Conservation (phyloP, 2,797 vertebrate genomes). For the Falco biarmicus region DNA sequence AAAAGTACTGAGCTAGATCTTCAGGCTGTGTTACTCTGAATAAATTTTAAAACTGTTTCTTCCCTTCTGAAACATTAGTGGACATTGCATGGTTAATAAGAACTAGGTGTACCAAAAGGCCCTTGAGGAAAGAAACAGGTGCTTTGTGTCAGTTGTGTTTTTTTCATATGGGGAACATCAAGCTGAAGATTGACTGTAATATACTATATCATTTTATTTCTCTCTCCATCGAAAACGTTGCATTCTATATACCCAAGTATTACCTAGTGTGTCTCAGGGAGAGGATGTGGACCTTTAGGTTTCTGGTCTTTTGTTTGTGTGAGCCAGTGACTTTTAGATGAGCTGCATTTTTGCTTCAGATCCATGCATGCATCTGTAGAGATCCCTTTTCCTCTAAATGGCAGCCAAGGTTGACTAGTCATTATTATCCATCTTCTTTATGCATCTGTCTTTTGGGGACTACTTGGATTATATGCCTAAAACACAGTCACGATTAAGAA, state of each 20-base stretch:
- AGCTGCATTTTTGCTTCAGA: background rate
- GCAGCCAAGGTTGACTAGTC: background rate
- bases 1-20: background rate
- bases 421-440: background rate
- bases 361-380: background rate
- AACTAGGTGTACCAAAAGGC: background rate
- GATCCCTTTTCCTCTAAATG: background rate
- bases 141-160: background rate
- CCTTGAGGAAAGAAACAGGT: background rate
- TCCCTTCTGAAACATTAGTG: background rate
- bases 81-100: background rate
- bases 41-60: background rate
- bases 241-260: background rate
- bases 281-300: background rate
- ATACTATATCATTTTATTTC: background rate
- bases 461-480: background rate
- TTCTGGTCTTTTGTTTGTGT: background rate
- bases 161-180: background rate
- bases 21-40: background rate
- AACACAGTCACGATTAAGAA: background rate
- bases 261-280: background rate
- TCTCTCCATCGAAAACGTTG: background rate
- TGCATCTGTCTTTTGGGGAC: background rate
- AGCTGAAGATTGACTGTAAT: background rate
- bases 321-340: background rate